Evolutionary conservation across 2,797 vertebrate genomes (phyloP).

Genomic region (Sebastiscus tertius): DNA sequence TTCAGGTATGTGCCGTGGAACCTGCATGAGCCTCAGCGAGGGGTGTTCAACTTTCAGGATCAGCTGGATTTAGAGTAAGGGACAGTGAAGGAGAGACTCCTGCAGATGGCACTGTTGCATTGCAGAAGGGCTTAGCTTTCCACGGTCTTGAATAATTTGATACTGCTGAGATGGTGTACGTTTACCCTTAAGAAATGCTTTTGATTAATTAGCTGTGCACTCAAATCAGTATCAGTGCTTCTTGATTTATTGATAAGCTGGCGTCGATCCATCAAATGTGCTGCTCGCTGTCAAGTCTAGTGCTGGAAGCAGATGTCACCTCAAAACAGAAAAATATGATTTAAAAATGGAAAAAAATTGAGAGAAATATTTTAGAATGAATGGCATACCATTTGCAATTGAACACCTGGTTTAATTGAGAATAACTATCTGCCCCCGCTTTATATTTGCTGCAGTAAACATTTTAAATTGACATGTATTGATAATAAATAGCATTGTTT

Average conservation of each 20-base stretch:
- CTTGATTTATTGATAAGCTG: not conserved
- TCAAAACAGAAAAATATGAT: not conserved
- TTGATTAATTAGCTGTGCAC: not conserved
- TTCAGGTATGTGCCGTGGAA: conserved; percentile 95
- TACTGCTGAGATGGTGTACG: not conserved
- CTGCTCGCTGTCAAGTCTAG: not conserved
- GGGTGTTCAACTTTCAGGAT: conserved; percentile 87
- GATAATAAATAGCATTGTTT: not conserved
- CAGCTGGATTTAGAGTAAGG: conserved; percentile 85
- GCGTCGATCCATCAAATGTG: not conserved
- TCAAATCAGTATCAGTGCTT: not conserved
- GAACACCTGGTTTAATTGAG: not conserved
- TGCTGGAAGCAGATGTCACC: not conserved
- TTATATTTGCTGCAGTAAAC: not conserved
- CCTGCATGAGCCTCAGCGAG: conserved; percentile 89
- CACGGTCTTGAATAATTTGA: not conserved
- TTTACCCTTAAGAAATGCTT: not conserved
- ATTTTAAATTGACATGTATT: not conserved
- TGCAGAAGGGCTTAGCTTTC: not conserved
- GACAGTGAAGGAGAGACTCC: not conserved
- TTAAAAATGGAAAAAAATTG: not conserved
- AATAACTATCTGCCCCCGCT: not conserved
- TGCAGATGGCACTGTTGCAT: conserved; percentile 62
- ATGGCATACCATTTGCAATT: not conserved
- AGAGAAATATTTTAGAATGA: not conserved